These are phyloP conservation scores for Musca vetustissima DNA, from an alignment of 1,140 invertebrate genomes.

Conservation along the genomic window DNA sequence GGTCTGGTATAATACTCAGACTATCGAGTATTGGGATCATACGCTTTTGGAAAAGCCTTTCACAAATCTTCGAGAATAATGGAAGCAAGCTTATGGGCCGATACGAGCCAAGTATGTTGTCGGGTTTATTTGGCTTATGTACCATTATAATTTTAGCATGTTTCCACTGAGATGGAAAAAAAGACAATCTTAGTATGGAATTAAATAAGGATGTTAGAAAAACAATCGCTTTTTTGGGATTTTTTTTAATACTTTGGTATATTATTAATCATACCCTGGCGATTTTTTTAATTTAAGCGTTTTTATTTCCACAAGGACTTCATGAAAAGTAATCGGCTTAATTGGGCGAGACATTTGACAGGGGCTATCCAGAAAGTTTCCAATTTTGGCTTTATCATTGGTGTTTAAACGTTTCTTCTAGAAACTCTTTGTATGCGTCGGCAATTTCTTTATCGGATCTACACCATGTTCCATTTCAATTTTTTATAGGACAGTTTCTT, in stretches of 20 bases:
- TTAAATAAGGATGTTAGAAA: not conserved
- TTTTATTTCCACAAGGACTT: not conserved
- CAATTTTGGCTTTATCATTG: not conserved
- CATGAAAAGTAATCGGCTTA: not conserved
- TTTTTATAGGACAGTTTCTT: not conserved
- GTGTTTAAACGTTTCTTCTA: not conserved
- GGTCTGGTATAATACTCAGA: constrained; percentile 27
- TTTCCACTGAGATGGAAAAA: constrained; percentile 1
- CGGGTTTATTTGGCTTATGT: not conserved
- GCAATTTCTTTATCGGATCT: not conserved
- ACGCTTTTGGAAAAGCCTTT: constrained; percentile 38
- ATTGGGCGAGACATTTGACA: not conserved
- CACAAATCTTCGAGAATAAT: constrained; percentile 41
- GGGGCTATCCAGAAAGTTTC: not conserved
- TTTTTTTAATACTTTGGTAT: not conserved
- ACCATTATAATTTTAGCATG: not conserved
- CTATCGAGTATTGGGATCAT: constrained; percentile 30
- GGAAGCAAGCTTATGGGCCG: constrained; percentile 32
- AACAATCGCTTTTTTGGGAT: not conserved
- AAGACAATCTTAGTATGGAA: not conserved
- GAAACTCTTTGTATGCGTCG: not conserved
- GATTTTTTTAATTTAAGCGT: not conserved
- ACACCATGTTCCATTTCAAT: not conserved
- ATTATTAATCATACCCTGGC: not conserved
- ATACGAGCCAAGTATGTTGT: not conserved